Percentiles rank a stretch among this genome's conserved stretches.
phyloP scores from a whole-genome alignment of 2,888 invertebrate species.

The Mesopsocus fuscifrons region DNA sequence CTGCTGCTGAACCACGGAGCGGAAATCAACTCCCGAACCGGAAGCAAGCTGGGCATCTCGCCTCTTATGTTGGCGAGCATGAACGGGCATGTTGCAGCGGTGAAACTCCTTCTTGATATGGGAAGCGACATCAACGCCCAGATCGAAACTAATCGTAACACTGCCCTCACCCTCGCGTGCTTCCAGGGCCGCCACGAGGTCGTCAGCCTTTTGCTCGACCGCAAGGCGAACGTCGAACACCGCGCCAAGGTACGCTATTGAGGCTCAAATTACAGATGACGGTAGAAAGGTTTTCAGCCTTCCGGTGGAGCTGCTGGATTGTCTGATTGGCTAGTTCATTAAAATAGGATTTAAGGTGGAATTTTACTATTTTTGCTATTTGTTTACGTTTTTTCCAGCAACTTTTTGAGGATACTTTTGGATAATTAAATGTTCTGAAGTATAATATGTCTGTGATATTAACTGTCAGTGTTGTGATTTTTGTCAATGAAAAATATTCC shows the following conservation, averaged over 20 bases:
- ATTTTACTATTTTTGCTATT: too few species aligned
- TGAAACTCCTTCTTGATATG: slow-evolving; percentile 85
- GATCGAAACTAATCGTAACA: slow-evolving; percentile 98
- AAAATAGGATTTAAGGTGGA: too few species aligned
- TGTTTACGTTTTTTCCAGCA: too few species aligned
- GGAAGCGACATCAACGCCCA: slow-evolving; percentile 99
- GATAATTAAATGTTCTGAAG: too few species aligned
- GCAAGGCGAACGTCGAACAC: slow-evolving; percentile 97
- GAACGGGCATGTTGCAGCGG: slow-evolving; percentile 95
- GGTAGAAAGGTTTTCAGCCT: slow-evolving; percentile 9
- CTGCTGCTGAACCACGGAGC: slow-evolving; percentile 84
- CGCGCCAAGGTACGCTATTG: slow-evolving; percentile 66
- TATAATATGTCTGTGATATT: too few species aligned
- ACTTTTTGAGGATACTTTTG: too few species aligned
- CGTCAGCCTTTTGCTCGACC: slow-evolving; percentile 83
- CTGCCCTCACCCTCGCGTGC: slow-evolving; percentile 94
- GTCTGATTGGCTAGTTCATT: too few species aligned
- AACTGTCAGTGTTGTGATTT: too few species aligned
- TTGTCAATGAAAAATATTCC: too few species aligned
- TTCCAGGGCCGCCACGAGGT: slow-evolving; percentile 99
- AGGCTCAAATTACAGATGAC: not conserved
- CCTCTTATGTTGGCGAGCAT: slow-evolving; percentile 98
- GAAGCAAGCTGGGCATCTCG: slow-evolving; percentile 93
- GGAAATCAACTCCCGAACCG: slow-evolving; percentile 95
- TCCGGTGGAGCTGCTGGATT: too few species aligned